phyloP scores from a whole-genome alignment of 2,888 invertebrate species.

The Ypsolopha sequella region DNA sequence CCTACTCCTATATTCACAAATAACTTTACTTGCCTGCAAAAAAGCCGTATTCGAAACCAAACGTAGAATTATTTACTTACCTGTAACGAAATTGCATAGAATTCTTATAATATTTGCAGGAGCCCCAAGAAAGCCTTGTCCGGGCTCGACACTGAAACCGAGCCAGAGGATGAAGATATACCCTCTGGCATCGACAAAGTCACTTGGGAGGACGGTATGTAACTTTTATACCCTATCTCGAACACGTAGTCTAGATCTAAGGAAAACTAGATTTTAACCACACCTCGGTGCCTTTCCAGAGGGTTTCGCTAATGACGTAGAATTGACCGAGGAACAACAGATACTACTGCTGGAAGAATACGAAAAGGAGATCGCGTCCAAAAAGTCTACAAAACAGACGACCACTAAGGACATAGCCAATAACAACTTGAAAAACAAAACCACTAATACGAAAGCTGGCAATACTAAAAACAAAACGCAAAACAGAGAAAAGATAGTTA shows the following conservation, averaged over 20 bases:
- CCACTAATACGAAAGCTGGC: constrained; percentile 20
- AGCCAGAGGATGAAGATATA: constrained; percentile 16
- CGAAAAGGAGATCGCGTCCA: constrained; percentile 71
- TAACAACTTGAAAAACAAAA: constrained; percentile 38
- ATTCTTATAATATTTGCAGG: constrained; percentile 17
- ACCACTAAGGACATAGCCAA: constrained; percentile 38
- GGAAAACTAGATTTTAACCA: not conserved
- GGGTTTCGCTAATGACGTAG: constrained; percentile 75
- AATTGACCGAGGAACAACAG: constrained; percentile 79
- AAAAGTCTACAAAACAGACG: constrained; percentile 41
- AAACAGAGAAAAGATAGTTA: constrained; percentile 7
- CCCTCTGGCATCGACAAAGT: constrained; percentile 32
- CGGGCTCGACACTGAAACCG: constrained; percentile 27
- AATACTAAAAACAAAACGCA: constrained; percentile 13
- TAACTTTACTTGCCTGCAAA: too few relatives aligned
- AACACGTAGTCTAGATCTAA: not conserved
- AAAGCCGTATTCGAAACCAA: too few relatives aligned
- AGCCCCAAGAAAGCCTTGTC: constrained; percentile 53
- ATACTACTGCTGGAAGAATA: constrained; percentile 76
- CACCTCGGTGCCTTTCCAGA: constrained; percentile 44
- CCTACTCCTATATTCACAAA: too few relatives aligned
- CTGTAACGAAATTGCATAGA: too few relatives aligned
- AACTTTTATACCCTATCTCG: not conserved
- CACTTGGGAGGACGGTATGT: constrained; percentile 64
- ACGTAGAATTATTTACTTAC: too few relatives aligned